Evolutionary conservation across 2,113 vertebrate genomes (phyloP).

Genomic region (Geococcyx californianus): DNA sequence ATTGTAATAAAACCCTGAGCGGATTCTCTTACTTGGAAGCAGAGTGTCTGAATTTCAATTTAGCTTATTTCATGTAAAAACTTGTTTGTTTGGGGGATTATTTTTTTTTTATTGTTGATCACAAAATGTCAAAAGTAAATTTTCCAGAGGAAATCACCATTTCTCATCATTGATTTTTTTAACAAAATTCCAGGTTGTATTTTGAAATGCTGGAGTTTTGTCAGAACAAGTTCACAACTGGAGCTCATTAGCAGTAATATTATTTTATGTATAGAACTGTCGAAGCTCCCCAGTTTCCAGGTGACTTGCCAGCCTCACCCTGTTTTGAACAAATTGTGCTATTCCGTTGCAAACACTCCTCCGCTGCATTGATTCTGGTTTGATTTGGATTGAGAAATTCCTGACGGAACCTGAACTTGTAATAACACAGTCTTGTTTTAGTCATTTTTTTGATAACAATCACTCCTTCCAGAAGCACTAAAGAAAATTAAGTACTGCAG

Average conservation of each 20-base stretch:
- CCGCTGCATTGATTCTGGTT: neutral
- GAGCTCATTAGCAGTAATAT: neutral
- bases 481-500: slow-evolving; percentile 21
- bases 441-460: neutral
- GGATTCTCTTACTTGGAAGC: neutral
- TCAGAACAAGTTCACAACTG: neutral
- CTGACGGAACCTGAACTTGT: neutral
- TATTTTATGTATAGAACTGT: neutral
- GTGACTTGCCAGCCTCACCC: neutral
- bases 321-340: neutral
- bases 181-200: neutral
- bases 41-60: neutral
- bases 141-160: neutral
- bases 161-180: neutral
- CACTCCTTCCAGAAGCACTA: neutral
- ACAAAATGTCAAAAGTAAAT: neutral
- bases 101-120: neutral
- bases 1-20: neutral
- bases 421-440: neutral
- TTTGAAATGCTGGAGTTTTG: neutral
- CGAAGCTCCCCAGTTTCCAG: neutral
- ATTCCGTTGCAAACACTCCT: neutral
- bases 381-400: neutral
- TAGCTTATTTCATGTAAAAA: neutral
- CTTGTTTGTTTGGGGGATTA: neutral